These are phyloP conservation scores for Melieria omissa DNA, from an alignment of 2,888 invertebrate species.

Conservation along the genomic window DNA sequence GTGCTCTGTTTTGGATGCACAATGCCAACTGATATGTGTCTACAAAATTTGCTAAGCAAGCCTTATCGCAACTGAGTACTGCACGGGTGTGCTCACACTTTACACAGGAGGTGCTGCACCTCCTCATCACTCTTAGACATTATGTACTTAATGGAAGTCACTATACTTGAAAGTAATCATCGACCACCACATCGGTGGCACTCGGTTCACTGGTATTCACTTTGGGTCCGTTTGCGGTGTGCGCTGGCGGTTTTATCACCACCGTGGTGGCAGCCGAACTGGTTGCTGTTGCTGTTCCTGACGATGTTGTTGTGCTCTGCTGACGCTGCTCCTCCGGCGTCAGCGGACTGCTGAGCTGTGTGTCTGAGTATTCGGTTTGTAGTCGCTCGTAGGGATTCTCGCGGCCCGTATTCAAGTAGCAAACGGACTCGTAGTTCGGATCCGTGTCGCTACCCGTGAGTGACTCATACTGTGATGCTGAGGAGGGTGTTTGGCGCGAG, in stretches of 20 bases:
- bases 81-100: background rate
- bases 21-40: background rate
- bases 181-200: slow-evolving; percentile 59
- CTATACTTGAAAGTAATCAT: slow-evolving; percentile 67
- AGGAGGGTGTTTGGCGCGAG: slow-evolving; percentile 64
- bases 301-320: slow-evolving; percentile 38
- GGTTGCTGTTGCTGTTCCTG: slow-evolving; percentile 35
- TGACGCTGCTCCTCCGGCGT: slow-evolving; percentile 46
- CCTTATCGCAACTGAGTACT: background rate
- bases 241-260: slow-evolving; percentile 3
- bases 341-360: slow-evolving; percentile 52
- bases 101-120: background rate
- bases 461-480: slow-evolving; percentile 82
- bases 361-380: slow-evolving; percentile 64
- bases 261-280: slow-evolving; percentile 37
- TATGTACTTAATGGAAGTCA: slow-evolving; percentile 25
- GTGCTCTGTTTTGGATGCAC: too few species aligned
- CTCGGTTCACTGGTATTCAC: slow-evolving; percentile 36
- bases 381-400: slow-evolving; percentile 79
- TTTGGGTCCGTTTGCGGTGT: slow-evolving; percentile 43
- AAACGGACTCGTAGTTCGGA: slow-evolving; percentile 86
- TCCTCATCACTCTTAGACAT: slow-evolving; percentile 18
- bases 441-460: slow-evolving; percentile 83
- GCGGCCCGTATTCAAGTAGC: slow-evolving; percentile 71
- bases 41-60: slow-evolving; percentile 26